Base-by-base conservation (phyloP, 2,888 invertebrate genomes). In the Melipona bicolor region DNA sequence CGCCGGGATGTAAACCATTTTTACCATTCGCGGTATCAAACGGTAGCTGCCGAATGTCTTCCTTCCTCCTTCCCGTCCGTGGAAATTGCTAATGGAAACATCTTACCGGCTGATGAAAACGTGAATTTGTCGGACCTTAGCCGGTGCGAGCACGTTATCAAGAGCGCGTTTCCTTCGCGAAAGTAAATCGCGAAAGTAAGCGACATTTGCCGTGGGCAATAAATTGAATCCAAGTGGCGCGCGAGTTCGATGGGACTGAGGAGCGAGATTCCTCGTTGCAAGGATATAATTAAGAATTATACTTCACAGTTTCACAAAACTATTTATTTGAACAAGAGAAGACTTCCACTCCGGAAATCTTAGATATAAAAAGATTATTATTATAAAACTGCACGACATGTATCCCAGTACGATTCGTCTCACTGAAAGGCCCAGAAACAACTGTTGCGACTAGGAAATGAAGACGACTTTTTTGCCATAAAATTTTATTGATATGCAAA, bases 61-160 rank as follows among this genome's bases (percentile, higher is more conserved):
- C 67, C 54, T 24, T 74, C 19, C 50, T 54, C 0, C 32, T 32
- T 32, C 32, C 32, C 32, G 32, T 43, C 36, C 74, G 21, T 65
- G 32, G 67, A 76, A 87, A 86, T 87, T 77, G 85, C 84, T 75
- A 75, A 82, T 70, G 70, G 74, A 74, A 80, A 74, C 81, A 74
- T 74, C 81, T 80, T 70, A 65, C 65, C 43, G n/a, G 54, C 65
- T 61, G 75, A 75, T 81, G 82, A 82, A 70, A 81, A 82, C 56
- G 49, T 81, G 70, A 52, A 75, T 75, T 81, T 68, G 54, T 49
- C 67, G 32, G 17, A 36, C 50, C 50, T 56, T 27, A 6, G 19
- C 24, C 64, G 54, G 19, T 27, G 27, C 17, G 15, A 59, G 9
- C 65, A 27, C 19, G 80, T 80, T 80, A 73, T 56, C 54, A 4